Base-by-base conservation (phyloP, 2,888 invertebrate genomes). In the Acleris sparsana region DNA sequence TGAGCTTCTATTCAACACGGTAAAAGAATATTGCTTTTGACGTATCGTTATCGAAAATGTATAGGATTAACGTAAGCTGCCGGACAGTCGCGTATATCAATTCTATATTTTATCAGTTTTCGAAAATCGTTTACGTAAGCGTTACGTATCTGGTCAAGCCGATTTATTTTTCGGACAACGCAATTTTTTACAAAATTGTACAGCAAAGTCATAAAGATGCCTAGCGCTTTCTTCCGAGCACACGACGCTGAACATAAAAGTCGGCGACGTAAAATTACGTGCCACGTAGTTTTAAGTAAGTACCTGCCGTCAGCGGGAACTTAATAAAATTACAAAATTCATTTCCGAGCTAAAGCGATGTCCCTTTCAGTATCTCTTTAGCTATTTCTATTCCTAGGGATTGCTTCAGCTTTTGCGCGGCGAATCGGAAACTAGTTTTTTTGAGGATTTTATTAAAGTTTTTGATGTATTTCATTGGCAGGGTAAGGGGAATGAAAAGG, bases 241-340 rank as follows among this genome's bases (percentile, higher is more conserved):
- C n/a, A 7, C 43, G 13, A 29, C 11, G 29, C 25, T 25, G 3
- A 44, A 51, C 25, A 18, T 29, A 56, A 48, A 64, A 17, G 20
- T 25, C 18, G 5, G 17, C 7, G 48, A 43, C 59, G 29, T 53
- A 22, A 63, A 46, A 53, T 63, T 46, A 29, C 20, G 20, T 5
- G 33, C 59, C 7, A 60, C 48, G 20, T 57, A 57, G 44, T 57
- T 57, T 57, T 57, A 25, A 46, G 57, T 25, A 57, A 57, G 56
- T 3, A 43, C 22, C 51, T 43, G 53, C 39, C 53, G 29, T 43
- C 49, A 43, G 29, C n/a, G 53, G 48, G 48, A 49, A 60, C 55
- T 65, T 55, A 60, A 55, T 51, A 49, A 60, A 59, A 49, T 59
- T 64, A 60, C 25, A 49, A 55, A 55, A 60, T 60, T 25, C 25